These are phyloP conservation scores for Catalaphyllia jardinei DNA, from an alignment of 64 coral and sea anemone species.

Conservation along the genomic window DNA sequence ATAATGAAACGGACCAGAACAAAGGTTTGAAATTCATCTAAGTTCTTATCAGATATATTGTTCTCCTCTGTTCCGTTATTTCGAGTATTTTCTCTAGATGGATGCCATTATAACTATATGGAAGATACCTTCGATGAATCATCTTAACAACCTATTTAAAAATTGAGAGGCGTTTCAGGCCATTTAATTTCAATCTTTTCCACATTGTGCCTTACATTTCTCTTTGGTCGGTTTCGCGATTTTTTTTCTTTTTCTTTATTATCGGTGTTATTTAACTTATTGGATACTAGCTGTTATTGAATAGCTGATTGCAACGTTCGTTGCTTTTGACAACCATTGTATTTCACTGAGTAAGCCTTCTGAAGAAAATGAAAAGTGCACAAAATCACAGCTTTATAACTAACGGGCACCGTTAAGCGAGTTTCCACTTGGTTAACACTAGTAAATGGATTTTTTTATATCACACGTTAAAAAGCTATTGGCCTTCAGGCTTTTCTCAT, in stretches of 20 bases:
- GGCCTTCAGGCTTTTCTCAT: too few species aligned
- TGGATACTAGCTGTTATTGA: conserved; percentile 7
- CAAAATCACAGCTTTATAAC: too few species aligned
- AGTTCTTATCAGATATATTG: not conserved
- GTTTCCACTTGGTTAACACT: too few species aligned
- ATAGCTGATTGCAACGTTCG: conserved; percentile 26
- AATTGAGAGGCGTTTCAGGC: not conserved
- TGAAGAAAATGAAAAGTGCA: too few species aligned
- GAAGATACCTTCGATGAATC: not conserved
- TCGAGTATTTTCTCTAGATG: not conserved
- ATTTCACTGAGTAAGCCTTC: too few species aligned
- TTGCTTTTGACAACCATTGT: conserved; percentile 42
- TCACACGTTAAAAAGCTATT: too few species aligned
- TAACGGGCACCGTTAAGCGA: too few species aligned
- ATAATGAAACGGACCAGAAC: not conserved
- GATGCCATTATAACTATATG: not conserved
- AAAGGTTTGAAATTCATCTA: not conserved
- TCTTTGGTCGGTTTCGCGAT: not conserved
- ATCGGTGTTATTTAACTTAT: conserved; percentile 14
- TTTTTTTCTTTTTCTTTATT: not conserved
- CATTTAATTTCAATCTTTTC: conserved; percentile 2
- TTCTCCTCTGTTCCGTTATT: not conserved
- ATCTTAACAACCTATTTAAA: not conserved
- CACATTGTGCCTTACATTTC: not conserved
- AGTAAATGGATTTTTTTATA: too few species aligned